Conservation (phyloP, 2,888 invertebrate species). For the Pachliopta kotzebuea region DNA sequence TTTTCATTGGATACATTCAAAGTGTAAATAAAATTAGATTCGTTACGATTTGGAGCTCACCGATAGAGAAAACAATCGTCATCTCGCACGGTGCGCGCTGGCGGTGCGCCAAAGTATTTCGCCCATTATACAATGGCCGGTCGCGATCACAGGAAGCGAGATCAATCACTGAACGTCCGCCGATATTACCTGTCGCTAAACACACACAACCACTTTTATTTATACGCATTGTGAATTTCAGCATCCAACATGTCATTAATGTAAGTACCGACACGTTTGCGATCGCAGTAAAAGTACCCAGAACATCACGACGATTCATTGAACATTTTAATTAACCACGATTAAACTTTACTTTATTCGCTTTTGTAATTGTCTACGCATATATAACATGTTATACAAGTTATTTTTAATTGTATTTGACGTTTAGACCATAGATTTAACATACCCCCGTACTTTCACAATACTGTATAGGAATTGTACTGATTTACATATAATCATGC, state of each 20-base stretch:
- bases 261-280: constrained; percentile 22
- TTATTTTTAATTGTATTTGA: no score
- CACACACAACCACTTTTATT: constrained; percentile 14
- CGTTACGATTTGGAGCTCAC: constrained; percentile 13
- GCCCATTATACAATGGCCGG: constrained; percentile 56
- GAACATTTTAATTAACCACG: constrained; percentile 6
- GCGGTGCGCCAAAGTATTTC: constrained; percentile 64
- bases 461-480: no score
- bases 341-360: constrained; percentile 1
- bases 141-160: constrained; percentile 58
- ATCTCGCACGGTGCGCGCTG: constrained; percentile 54
- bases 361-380: neutral
- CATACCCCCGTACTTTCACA: no score
- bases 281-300: constrained; percentile 1
- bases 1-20: neutral
- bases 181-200: constrained; percentile 33
- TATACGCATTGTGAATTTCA: constrained; percentile 16
- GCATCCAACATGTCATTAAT: constrained; percentile 16
- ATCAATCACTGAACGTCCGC: constrained; percentile 52
- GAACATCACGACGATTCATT: constrained; percentile 1
- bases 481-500: no score
- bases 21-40: constrained; percentile 1
- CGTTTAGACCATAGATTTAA: no score
- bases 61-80: constrained; percentile 32
- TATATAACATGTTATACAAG: no score